Evolutionary conservation across 2,888 invertebrate species (phyloP).

Genomic region (Aquatica leii): DNA sequence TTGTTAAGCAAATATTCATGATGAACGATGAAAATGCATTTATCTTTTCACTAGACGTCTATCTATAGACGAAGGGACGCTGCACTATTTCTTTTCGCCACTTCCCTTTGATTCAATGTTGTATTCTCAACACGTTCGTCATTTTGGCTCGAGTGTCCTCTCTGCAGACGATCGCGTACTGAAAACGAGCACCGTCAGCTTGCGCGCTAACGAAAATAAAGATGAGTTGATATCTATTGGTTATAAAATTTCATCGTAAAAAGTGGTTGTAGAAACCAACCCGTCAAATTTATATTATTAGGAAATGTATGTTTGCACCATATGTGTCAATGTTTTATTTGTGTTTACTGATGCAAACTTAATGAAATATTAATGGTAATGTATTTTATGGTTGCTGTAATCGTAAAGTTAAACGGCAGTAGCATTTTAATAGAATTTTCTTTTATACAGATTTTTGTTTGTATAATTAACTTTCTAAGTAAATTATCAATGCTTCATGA

Average conservation of each 20-base stretch:
- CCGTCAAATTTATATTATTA: slow-evolving; percentile 22
- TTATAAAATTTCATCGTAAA: slow-evolving; percentile 30
- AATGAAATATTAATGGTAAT: slow-evolving; percentile 18
- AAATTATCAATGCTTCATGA: slow-evolving; percentile 7
- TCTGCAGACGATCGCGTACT: slow-evolving; percentile 25
- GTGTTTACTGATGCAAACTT: slow-evolving; percentile 9
- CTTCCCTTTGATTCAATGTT: slow-evolving; percentile 32
- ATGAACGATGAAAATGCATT: slow-evolving; percentile 14
- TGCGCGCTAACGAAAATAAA: slow-evolving; percentile 36
- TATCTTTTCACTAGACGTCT: background rate
- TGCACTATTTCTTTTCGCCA: slow-evolving; percentile 17
- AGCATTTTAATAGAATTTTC: background rate
- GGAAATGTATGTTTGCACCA: slow-evolving; percentile 13
- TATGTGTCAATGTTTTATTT: slow-evolving; percentile 18
- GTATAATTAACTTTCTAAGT: slow-evolving; percentile 8
- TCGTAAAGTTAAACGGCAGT: background rate
- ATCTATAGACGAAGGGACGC: slow-evolving; percentile 9
- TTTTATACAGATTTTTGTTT: background rate
- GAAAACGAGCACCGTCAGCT: slow-evolving; percentile 36
- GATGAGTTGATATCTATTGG: slow-evolving; percentile 32
- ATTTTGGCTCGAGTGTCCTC: slow-evolving; percentile 33
- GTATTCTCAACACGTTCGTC: slow-evolving; percentile 36
- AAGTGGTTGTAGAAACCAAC: slow-evolving; percentile 23
- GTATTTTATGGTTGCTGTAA: background rate
- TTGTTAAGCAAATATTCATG: slow-evolving; percentile 25